These are phyloP conservation scores for Chiloscyllium plagiosum DNA, from an alignment of 2,113 vertebrate species.

Conservation along the genomic window DNA sequence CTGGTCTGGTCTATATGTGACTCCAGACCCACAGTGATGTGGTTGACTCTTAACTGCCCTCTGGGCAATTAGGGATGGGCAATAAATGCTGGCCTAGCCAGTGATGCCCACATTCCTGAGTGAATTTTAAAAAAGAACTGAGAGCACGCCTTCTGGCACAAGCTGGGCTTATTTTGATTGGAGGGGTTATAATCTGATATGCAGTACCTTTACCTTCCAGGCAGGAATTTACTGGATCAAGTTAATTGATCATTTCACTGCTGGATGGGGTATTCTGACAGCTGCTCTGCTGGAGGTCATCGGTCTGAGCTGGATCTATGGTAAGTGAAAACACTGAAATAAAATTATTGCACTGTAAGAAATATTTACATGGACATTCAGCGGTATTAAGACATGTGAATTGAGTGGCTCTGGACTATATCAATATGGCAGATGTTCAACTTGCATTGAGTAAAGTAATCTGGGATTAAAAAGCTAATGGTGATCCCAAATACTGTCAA, in stretches of 20 bases:
- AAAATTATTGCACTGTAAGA: not conserved
- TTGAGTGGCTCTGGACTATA: not conserved
- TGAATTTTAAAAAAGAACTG: too few relatives aligned
- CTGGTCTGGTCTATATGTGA: too few relatives aligned
- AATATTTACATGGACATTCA: not conserved
- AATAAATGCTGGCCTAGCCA: too few relatives aligned
- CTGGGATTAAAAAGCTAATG: too few relatives aligned
- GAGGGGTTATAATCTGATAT: not conserved
- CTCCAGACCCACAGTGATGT: too few relatives aligned
- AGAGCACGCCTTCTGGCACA: too few relatives aligned
- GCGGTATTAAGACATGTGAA: not conserved
- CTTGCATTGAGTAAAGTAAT: too few relatives aligned
- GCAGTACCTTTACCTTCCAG: conserved; percentile 44
- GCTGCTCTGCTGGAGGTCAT: conserved; percentile 57
- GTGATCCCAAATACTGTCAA: too few relatives aligned
- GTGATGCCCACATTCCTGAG: too few relatives aligned
- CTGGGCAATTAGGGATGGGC: too few relatives aligned
- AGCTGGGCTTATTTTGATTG: not conserved
- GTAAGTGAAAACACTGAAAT: conserved; percentile 44
- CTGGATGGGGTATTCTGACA: conserved; percentile 57
- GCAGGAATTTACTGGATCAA: conserved; percentile 71
- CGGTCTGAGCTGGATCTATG: conserved; percentile 60
- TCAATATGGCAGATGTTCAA: too few relatives aligned
- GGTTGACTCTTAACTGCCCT: too few relatives aligned
- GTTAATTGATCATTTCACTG: conserved; percentile 61